Percentiles rank a stretch among this genome's conserved stretches.
Evolutionary conservation across 2,797 vertebrate genomes (phyloP).

Genomic region (Toxotes lorentzi): DNA sequence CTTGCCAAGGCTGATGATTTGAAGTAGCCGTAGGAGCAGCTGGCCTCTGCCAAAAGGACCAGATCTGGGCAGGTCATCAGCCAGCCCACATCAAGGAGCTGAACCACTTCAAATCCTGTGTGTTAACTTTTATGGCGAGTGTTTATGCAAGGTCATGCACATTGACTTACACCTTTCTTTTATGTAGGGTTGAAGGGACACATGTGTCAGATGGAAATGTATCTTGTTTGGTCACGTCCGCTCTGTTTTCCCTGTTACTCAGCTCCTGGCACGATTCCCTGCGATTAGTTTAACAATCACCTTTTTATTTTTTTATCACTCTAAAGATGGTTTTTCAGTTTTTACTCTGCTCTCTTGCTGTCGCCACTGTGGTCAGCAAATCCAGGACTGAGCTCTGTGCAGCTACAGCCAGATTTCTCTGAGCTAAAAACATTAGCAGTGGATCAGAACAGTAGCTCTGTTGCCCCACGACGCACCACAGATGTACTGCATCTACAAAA

Average conservation of each 20-base stretch:
- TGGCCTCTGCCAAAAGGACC: constrained; percentile 60
- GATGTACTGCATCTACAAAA: background rate
- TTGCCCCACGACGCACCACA: background rate
- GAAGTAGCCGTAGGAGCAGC: constrained; percentile 71
- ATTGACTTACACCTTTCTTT: constrained; percentile 80
- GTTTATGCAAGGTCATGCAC: constrained; percentile 87
- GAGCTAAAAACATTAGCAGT: background rate
- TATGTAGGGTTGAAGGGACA: constrained; percentile 69
- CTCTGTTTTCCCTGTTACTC: constrained; percentile 20
- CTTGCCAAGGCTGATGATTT: constrained; percentile 65
- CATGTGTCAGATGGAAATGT: constrained; percentile 72
- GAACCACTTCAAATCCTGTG: constrained; percentile 75
- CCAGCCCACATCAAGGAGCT: constrained; percentile 75
- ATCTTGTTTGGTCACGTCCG: constrained; percentile 55
- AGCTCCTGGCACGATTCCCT: background rate
- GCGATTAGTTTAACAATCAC: constrained; percentile 8
- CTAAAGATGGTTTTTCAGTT: constrained; percentile 5
- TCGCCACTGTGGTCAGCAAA: background rate
- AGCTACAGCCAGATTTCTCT: background rate
- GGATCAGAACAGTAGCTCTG: background rate
- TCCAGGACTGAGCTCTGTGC: background rate
- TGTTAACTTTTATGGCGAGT: constrained; percentile 86
- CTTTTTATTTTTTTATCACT: constrained; percentile 13
- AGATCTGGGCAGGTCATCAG: constrained; percentile 82
- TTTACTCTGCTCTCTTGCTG: background rate